Percentiles rank a stretch among this genome's conserved stretches.
Evolutionary conservation across 2,113 vertebrate genomes (phyloP).

Genomic region (Zosterops japonicus): DNA sequence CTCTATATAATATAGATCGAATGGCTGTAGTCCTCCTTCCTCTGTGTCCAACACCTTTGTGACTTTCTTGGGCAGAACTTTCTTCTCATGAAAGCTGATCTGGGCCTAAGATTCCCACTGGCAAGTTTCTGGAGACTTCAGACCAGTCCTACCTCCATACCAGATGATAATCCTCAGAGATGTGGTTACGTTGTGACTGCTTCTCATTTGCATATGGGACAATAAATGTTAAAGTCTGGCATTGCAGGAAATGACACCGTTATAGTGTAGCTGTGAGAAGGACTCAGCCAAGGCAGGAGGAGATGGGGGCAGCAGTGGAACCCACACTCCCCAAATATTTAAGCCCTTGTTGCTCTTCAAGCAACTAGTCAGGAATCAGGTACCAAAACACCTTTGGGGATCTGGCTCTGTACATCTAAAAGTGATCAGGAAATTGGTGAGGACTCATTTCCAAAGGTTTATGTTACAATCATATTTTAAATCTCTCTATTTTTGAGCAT

Average conservation of each 20-base stretch:
- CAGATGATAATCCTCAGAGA: not conserved
- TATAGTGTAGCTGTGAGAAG: not conserved
- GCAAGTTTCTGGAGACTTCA: not conserved
- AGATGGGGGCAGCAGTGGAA: not conserved
- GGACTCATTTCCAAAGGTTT: not conserved
- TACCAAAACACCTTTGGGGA: not conserved
- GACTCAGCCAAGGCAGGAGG: not conserved
- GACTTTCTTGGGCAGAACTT: not conserved
- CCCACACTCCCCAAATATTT: not conserved
- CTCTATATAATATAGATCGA: not conserved
- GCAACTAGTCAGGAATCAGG: not conserved
- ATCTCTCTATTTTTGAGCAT: not conserved
- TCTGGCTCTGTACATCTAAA: not conserved
- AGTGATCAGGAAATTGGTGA: not conserved
- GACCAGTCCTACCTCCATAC: not conserved
- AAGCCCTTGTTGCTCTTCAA: not conserved
- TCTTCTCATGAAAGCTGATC: not conserved
- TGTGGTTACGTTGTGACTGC: not conserved
- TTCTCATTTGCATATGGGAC: not conserved
- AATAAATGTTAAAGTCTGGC: not conserved
- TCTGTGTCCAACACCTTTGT: not conserved
- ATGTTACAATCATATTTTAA: not conserved
- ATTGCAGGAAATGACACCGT: not conserved
- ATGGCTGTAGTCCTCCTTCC: not conserved
- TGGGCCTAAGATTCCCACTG: not conserved